phyloP scores from a whole-genome alignment of 2,113 vertebrate species.

The Nipponia nippon region DNA sequence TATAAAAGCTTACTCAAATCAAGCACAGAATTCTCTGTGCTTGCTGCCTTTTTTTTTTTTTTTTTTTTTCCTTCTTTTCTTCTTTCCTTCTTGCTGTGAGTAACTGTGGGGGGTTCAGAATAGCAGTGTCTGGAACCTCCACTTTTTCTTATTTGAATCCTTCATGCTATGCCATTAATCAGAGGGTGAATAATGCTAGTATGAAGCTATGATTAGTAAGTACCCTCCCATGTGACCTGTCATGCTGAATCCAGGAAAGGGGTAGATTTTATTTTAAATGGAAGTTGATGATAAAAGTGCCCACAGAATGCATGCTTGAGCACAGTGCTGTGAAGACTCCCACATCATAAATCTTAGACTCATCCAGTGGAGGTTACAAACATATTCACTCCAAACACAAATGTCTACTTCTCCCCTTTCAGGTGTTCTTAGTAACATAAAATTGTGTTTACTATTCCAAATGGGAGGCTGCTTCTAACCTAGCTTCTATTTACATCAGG shows the following conservation, averaged over 20 bases:
- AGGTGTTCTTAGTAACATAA: not conserved
- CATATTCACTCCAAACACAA: not conserved
- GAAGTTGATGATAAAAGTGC: not conserved
- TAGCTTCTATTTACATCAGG: not conserved
- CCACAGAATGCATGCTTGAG: not conserved
- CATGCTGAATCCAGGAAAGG: not conserved
- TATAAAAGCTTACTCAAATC: not conserved
- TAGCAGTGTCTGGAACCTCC: not conserved
- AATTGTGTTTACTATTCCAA: not conserved
- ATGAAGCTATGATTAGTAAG: not conserved
- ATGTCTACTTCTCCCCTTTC: not conserved
- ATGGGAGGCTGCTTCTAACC: not conserved
- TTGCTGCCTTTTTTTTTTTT: not conserved
- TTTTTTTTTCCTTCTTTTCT: not conserved
- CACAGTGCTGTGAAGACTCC: not conserved
- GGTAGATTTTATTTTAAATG: not conserved
- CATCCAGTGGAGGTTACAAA: not conserved
- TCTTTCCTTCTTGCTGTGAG: not conserved
- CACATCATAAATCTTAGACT: not conserved
- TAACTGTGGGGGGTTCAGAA: not conserved
- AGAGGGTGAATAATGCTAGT: not conserved
- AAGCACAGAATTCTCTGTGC: not conserved
- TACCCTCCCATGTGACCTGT: not conserved
- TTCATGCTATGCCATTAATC: not conserved
- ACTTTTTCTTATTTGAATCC: not conserved